Base-by-base conservation (phyloP, 2,888 invertebrate species). In the Mesochorus sp. region DNA sequence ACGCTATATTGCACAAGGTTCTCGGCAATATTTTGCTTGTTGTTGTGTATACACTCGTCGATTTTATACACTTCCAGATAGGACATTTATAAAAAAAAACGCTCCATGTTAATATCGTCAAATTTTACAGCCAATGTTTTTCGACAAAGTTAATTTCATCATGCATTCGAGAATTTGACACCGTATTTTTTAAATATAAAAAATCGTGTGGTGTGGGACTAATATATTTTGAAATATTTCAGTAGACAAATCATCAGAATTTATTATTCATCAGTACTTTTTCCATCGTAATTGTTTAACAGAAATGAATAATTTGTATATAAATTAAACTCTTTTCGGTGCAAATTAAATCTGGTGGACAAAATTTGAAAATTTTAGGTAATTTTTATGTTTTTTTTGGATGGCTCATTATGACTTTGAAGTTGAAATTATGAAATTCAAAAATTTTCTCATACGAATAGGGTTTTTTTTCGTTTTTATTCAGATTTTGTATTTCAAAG, bases 101-200 rank as follows among this genome's bases (percentile, higher is more conserved):
- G n/a, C n/a, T n/a, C n/a, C n/a, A n/a, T n/a, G n/a, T n/a, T n/a
- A n/a, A n/a, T n/a, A 34, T 80, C 68, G 80, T 72, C 68, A 80
- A 77, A 79, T 81, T 82, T 76, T 75, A 80, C 81, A 80, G 81
- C 81, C 81, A 79, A 84, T 82, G 84, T 84, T 85, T 85, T 84
- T 81, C 82, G 80, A 79, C 82, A 83, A 82, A 86, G 86, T 85
- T 88, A 88, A 88, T 88, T 89, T 87, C 86, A 88, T 88, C 88
- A 88, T 86, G 85, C 86, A 8, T 34, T 1, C 8, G 34, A 6
- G 6, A 34, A 1, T 10, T 8, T 6, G 21, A 37, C n/a, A 6
- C n/a, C n/a, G n/a, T n/a, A 12, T 2, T 51, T 26, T 34, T 34
- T 34, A 34, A 10, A 8, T 8, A 1, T n/a, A n/a, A n/a, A 34